Evolutionary conservation across 2,113 vertebrate genomes (phyloP), one percentile per base, ranked within the genome.

Genomic region (Ciconia boyciana): DNA sequence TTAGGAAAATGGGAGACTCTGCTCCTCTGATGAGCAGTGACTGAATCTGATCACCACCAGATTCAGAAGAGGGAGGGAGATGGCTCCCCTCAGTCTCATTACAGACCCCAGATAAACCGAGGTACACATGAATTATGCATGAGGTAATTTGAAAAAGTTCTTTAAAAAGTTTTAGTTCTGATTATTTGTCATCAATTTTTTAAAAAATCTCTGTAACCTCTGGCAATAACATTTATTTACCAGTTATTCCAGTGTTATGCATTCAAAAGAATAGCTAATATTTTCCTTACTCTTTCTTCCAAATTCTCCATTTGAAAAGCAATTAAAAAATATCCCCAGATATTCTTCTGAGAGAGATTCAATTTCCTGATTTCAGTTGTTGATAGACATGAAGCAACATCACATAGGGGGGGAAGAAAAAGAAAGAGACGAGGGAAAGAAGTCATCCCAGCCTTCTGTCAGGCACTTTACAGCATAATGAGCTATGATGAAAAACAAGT

Each of bases 401-500:
- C 86, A 91, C 70, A 79, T 57, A 9, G 49, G 12, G 11, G 11
- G 70, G 34, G 18, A 22, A 60, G 51, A 43, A 83, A 76, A 57
- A 69, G 36, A 65, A 69, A 91, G 77, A 95, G 92, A 93, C 19
- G 13, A 68, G 58, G 65, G 74, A 92, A 89, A 91, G 80, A 89
- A 94, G 46, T 79, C 84, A 94, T 87, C 80, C 61, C 82, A 88
- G 34, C 91, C 87, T 94, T 93, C 76, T 79, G 79, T 94, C 94
- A 96, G 83, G 68, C 52, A n/a, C 51, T 95, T 95, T 78, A 66
- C 46, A 86, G 62, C 80, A 83, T 41, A 89, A 97, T 72, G 74
- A 93, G 96, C 79, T 87, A 61, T 39, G 87, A 95, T 89, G 89
- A 96, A 96, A 97, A 87, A 96, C 87, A 75, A 86, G 94, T 93